Percentiles rank a stretch among this genome's conserved stretches.
These are phyloP conservation scores for Dendrolimus kikuchii DNA, from an alignment of 1,140 invertebrate species.

Conservation along the genomic window DNA sequence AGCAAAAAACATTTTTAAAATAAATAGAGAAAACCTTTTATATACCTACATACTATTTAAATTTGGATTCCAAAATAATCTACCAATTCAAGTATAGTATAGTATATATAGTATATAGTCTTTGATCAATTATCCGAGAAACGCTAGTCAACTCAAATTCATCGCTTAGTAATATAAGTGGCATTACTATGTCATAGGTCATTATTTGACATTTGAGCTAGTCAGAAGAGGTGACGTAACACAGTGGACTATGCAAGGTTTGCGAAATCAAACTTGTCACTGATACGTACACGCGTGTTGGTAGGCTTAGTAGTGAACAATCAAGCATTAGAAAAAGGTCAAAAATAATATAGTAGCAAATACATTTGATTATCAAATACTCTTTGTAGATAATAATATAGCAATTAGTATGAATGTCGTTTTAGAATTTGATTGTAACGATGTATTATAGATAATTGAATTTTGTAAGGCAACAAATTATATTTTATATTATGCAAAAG, in stretches of 20 bases:
- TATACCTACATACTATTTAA: no score
- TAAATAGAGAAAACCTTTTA: no score
- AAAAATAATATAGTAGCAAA: slow-evolving; percentile 22
- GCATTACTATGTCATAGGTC: slow-evolving; percentile 33
- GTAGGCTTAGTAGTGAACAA: slow-evolving; percentile 33
- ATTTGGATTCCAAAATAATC: no score
- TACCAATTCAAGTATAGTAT: no score
- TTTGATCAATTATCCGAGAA: neutral
- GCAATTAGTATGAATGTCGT: slow-evolving; percentile 3
- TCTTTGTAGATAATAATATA: slow-evolving; percentile 4
- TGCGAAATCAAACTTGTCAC: slow-evolving; percentile 33
- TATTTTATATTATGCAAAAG: no score
- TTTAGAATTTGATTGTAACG: slow-evolving; percentile 1
- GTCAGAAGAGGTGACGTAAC: slow-evolving; percentile 35
- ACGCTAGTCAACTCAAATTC: slow-evolving; percentile 12
- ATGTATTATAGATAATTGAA: neutral
- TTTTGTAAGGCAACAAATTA: no score
- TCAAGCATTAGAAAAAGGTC: slow-evolving; percentile 37
- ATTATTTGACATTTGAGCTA: slow-evolving; percentile 48
- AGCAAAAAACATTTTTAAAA: no score
- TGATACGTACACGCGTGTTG: slow-evolving; percentile 14
- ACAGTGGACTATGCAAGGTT: slow-evolving; percentile 12
- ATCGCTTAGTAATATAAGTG: slow-evolving; percentile 28
- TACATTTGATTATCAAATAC: slow-evolving; percentile 15
- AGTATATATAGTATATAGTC: no score